Percentiles rank a stretch among this genome's conserved stretches.
phyloP scores from a whole-genome alignment of 2,888 invertebrate genomes.

The Limnephilus auricula region DNA sequence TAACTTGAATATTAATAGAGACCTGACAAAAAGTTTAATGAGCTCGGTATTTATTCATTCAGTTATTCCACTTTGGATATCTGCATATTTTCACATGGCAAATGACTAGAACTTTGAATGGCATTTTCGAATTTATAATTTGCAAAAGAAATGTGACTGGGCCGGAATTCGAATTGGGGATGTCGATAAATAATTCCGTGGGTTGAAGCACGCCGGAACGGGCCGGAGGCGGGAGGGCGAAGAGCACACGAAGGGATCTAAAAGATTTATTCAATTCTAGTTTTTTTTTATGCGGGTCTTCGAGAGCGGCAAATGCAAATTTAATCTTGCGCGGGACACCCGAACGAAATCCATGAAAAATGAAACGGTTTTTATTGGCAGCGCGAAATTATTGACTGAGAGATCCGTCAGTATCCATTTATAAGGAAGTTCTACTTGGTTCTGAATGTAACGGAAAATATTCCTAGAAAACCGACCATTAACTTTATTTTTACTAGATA shows the following conservation, averaged over 20 bases:
- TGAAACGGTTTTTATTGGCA: conserved; percentile 36
- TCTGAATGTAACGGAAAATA: not conserved
- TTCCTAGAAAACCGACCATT: too few relatives aligned
- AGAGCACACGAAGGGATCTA: conserved; percentile 13
- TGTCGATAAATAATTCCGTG: conserved; percentile 64
- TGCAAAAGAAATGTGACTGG: conserved; percentile 66
- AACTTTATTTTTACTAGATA: too few relatives aligned
- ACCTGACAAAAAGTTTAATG: conserved; percentile 56
- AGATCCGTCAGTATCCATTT: not conserved
- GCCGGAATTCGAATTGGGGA: conserved; percentile 60
- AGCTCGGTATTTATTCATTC: conserved; percentile 56
- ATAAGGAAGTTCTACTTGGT: not conserved
- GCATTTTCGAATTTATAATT: conserved; percentile 66
- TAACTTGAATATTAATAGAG: conserved; percentile 63
- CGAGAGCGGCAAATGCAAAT: conserved; percentile 59
- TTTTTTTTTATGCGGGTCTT: conserved; percentile 37
- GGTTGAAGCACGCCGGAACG: conserved; percentile 18
- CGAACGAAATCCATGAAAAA: conserved; percentile 52
- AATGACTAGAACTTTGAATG: conserved; percentile 54
- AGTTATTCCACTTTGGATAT: conserved; percentile 35
- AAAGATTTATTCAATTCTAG: conserved; percentile 57
- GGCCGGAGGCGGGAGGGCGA: not conserved
- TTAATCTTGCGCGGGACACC: conserved; percentile 59
- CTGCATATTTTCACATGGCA: conserved; percentile 54
- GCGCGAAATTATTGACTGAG: conserved; percentile 27